Percentiles rank a stretch among this genome's conserved stretches.
These are phyloP conservation scores for Eupithecia vulgata DNA, from an alignment of 2,888 invertebrate species.

Conservation along the genomic window DNA sequence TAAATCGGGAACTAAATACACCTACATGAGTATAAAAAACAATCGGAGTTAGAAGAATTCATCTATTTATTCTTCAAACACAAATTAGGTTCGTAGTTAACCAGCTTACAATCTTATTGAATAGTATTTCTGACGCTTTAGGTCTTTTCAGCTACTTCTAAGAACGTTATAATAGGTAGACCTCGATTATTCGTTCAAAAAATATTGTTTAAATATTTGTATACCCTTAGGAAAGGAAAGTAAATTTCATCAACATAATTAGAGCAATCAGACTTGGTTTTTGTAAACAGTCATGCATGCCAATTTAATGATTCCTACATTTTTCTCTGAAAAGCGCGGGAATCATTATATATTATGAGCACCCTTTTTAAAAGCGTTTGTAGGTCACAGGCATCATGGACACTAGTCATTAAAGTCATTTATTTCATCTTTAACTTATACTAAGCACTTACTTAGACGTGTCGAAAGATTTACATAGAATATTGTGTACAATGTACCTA, in stretches of 20 bases:
- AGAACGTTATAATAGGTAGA: neutral
- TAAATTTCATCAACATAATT: neutral
- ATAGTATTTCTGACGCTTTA: neutral
- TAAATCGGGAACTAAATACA: neutral
- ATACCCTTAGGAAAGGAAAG: neutral
- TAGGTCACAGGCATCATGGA: too few relatives aligned
- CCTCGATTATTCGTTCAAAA: neutral
- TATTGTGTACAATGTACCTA: too few relatives aligned
- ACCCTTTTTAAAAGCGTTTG: neutral
- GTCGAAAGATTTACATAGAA: too few relatives aligned
- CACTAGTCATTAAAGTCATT: too few relatives aligned
- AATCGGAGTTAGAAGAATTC: neutral
- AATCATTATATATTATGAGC: neutral
- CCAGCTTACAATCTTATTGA: neutral
- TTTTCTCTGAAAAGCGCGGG: neutral
- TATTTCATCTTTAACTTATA: too few relatives aligned
- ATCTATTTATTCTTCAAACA: neutral
- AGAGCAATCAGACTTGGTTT: neutral
- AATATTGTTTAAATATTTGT: neutral
- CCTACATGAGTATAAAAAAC: neutral
- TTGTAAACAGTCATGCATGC: neutral
- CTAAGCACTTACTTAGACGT: too few relatives aligned
- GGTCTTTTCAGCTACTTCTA: neutral
- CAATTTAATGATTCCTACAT: neutral
- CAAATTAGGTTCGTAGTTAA: neutral